Evolutionary conservation across 1,140 invertebrate genomes (phyloP), one percentile per base, ranked within the genome.

Genomic region (Drosophila subpulchrella): DNA sequence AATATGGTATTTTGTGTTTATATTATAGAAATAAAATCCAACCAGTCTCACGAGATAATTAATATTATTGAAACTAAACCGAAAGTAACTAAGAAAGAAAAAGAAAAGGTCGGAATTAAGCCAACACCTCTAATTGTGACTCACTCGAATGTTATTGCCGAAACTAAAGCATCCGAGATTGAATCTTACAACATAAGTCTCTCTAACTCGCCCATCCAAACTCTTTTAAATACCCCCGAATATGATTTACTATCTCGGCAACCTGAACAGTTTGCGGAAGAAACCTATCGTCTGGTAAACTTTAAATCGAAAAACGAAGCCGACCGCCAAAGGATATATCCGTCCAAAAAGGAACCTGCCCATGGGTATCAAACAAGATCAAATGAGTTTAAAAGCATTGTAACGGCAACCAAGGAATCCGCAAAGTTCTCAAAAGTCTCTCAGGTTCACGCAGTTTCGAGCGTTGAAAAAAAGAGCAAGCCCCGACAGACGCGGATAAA

Each of bases 241-340:
- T 97, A 97, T 79, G 96, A 97, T 91, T 96, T 96, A 81, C 93
- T 97, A 13, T 97, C 96, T 1, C 94, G 96, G 36, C 96, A 97
- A 83, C 96, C 96, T 1, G 95, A 96, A 13, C 96, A 97, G 93
- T 95, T 96, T 55, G 94, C 96, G 10, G 96, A 96, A 84, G 96
- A 97, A 92, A 96, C 96, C 3, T 97, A 95, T 89, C 94, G 94
- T 79, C 94, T 95, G 34, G 90, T 93, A 24, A 93, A 94, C 73
- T 82, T 93, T 32, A 93, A 93, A 76, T 92, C 93, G 0, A 88
- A 84, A n/a, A 30, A 55, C 12, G 76, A 80, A 0, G 17, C 65
- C 3, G 89, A 91, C 11, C 56, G 81, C 6, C 74, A 81, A 12
- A 50, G 71, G 42, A 48, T 51, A 4, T 73, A 77, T 47, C 60